These are phyloP conservation scores for Nycticorax nycticorax DNA, from an alignment of 2,113 vertebrate genomes.

Conservation along the genomic window DNA sequence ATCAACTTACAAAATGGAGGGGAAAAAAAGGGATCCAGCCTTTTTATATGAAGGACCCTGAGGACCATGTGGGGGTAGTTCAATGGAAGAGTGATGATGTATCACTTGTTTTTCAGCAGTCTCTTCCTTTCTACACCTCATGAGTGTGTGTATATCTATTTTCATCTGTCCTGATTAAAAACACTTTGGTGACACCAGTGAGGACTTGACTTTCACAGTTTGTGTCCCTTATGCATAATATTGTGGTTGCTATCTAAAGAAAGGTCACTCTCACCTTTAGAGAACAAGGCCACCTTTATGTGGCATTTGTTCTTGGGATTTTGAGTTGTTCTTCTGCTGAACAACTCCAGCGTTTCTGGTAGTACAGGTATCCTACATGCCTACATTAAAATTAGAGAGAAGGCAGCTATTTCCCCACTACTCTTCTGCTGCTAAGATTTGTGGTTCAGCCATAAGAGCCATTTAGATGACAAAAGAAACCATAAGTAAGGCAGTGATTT, in stretches of 20 bases:
- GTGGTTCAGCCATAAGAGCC: slow-evolving; percentile 43
- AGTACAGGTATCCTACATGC: background rate
- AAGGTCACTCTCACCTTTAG: background rate
- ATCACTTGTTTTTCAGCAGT: background rate
- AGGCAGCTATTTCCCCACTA: background rate
- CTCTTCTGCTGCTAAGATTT: slow-evolving; percentile 18
- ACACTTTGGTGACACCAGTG: accelerated
- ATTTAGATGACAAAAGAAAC: slow-evolving; percentile 63
- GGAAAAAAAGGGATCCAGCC: background rate
- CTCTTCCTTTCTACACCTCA: background rate
- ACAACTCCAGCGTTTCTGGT: background rate
- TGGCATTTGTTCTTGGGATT: background rate
- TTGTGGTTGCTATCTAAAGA: background rate
- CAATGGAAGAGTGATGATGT: background rate
- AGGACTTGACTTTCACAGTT: background rate
- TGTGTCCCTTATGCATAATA: background rate
- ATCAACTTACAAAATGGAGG: background rate
- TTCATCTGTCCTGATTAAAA: background rate
- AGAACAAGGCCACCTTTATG: background rate
- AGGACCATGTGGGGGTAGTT: background rate
- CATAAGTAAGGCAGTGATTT: slow-evolving; percentile 41
- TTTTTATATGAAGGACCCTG: background rate
- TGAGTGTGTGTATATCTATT: background rate
- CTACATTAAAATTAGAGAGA: background rate
- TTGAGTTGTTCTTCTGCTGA: background rate